Percentiles rank a stretch among this genome's conserved stretches.
phyloP scores from a whole-genome alignment of 2,113 vertebrate species.

The Pollachius pollachius region DNA sequence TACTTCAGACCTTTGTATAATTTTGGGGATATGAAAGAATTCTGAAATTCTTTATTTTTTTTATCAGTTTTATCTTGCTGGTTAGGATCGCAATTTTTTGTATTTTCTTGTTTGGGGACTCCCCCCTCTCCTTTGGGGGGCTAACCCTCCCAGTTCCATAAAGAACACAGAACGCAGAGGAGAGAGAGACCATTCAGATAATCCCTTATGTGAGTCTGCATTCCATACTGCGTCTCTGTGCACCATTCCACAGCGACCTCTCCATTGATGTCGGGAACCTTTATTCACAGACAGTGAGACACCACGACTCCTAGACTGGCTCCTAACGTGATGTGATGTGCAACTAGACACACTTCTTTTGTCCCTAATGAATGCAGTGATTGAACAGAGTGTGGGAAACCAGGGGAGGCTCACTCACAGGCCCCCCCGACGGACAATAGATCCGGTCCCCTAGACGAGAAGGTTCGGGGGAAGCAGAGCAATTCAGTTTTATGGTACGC shows the following conservation, averaged over 20 bases:
- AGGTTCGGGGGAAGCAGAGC: slow-evolving; percentile 15
- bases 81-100: too few species aligned
- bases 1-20: too few species aligned
- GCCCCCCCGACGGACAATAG: slow-evolving; percentile 47
- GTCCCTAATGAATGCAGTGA: slow-evolving; percentile 47
- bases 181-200: slow-evolving; percentile 36
- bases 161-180: slow-evolving; percentile 35
- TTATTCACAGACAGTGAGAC: slow-evolving; percentile 49
- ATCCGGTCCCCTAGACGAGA: slow-evolving; percentile 34
- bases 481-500: slow-evolving; percentile 21
- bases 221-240: slow-evolving; percentile 32
- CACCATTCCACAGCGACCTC: slow-evolving; percentile 37
- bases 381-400: slow-evolving; percentile 70
- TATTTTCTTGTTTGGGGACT: too few species aligned
- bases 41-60: background rate
- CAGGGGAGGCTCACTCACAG: slow-evolving; percentile 62
- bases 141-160: slow-evolving; percentile 26
- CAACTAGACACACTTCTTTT: slow-evolving; percentile 75
- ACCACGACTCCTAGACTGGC: slow-evolving; percentile 52
- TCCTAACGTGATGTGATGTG: slow-evolving; percentile 64
- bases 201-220: slow-evolving; percentile 54
- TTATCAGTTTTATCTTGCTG: background rate
- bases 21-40: too few species aligned
- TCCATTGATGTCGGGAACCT: slow-evolving; percentile 56
- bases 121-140: background rate